Percentiles rank a stretch among this genome's conserved stretches.
These are phyloP conservation scores for Panagrolaimus sp. DNA, from an alignment of 1,140 invertebrate species.

Conservation along the genomic window DNA sequence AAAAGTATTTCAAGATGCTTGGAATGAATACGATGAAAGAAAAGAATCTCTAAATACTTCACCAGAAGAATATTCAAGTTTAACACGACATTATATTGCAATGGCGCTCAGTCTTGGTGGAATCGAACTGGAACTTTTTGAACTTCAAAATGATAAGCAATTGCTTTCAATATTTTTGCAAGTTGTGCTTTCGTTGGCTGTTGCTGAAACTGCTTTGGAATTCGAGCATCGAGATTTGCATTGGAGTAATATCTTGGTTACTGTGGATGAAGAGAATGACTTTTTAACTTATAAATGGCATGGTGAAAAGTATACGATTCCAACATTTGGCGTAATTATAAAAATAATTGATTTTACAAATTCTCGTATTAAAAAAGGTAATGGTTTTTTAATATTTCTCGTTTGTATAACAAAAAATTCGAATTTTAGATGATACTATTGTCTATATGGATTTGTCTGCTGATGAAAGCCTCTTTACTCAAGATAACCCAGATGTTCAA, in stretches of 20 bases:
- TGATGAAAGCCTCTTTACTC: not conserved
- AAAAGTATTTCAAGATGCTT: no score
- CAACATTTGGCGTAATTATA: constrained; percentile 66
- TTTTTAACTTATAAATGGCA: constrained; percentile 63
- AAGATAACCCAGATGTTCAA: not conserved
- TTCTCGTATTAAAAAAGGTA: constrained; percentile 67
- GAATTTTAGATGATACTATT: not conserved
- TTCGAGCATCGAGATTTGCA: constrained; percentile 92
- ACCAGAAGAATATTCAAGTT: not conserved
- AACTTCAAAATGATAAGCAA: constrained; percentile 53
- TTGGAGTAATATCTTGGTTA: constrained; percentile 79
- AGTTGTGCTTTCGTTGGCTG: constrained; percentile 66
- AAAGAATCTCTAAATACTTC: no score
- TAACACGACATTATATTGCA: not conserved
- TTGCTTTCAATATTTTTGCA: constrained; percentile 57
- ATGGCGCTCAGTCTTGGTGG: constrained; percentile 6
- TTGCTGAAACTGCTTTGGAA: constrained; percentile 73
- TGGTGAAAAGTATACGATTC: constrained; percentile 61
- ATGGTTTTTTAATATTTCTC: not conserved
- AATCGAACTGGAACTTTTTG: not conserved
- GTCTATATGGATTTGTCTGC: not conserved
- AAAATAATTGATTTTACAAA: constrained; percentile 86
- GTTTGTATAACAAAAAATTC: not conserved
- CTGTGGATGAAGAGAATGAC: constrained; percentile 42
- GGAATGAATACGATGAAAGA: no score